A percentile compares a stretch with the other conserved stretches of the same genome.
Conservation (phyloP, 2,888 invertebrate genomes). For the Boloria euphrosyne region DNA sequence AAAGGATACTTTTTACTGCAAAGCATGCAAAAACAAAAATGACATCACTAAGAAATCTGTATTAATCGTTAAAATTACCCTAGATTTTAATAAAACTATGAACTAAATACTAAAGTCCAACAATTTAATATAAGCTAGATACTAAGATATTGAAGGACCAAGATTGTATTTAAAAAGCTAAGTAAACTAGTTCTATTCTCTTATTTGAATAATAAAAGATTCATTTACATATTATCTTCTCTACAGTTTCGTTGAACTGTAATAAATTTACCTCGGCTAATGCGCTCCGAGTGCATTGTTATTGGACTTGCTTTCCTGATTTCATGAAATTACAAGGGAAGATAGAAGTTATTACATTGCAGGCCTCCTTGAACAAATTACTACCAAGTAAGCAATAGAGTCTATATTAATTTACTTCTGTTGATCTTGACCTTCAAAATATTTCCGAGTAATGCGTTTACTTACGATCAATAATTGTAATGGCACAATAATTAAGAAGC, state of each 20-base stretch:
- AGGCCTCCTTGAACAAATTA: conserved; percentile 18
- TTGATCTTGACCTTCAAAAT: not conserved
- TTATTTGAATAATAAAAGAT: too few species aligned
- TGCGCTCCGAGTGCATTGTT: conserved; percentile 36
- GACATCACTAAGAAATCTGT: too few species aligned
- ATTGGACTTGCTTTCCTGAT: conserved; percentile 32
- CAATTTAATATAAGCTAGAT: too few species aligned
- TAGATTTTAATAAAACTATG: too few species aligned
- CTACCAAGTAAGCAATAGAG: conserved; percentile 13
- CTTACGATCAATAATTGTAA: not conserved
- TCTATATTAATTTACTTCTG: conserved; percentile 17
- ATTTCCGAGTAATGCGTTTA: not conserved
- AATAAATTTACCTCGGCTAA: conserved; percentile 35
- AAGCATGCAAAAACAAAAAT: too few species aligned
- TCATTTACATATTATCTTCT: conserved; percentile 2
- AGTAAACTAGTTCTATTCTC: too few species aligned
- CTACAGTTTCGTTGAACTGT: conserved; percentile 15
- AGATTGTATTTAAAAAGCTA: too few species aligned
- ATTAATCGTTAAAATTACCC: too few species aligned
- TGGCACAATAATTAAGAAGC: too few species aligned
- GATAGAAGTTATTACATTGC: conserved; percentile 22
- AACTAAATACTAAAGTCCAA: too few species aligned
- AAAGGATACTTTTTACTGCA: too few species aligned
- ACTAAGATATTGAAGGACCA: too few species aligned
- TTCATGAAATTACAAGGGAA: conserved; percentile 31